These are phyloP conservation scores for Sturmia bella DNA, from an alignment of 2,888 invertebrate genomes.

Conservation along the genomic window DNA sequence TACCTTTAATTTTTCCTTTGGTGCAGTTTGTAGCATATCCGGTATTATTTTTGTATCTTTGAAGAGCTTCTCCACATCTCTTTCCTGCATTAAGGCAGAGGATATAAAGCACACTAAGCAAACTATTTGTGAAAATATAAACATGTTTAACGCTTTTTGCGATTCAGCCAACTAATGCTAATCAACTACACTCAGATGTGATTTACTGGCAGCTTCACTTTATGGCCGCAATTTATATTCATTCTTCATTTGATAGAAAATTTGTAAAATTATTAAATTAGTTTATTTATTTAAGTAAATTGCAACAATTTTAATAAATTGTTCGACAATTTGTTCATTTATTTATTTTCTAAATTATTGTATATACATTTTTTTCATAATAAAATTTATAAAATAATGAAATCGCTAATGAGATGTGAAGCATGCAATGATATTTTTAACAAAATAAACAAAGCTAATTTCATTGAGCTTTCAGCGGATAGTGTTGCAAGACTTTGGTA, in stretches of 20 bases:
- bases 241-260: not conserved
- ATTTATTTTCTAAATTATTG: not conserved
- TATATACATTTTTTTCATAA: not conserved
- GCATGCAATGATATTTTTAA: no score
- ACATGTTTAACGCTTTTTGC: not conserved
- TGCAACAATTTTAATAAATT: constrained; percentile 36
- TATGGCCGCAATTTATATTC: constrained; percentile 39
- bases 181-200: not conserved
- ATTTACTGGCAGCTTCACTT: not conserved
- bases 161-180: no score
- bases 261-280: constrained; percentile 6
- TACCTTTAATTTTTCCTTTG: constrained; percentile 73
- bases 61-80: constrained; percentile 71
- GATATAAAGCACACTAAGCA: not conserved
- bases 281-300: constrained; percentile 45
- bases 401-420: no score
- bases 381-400: not conserved
- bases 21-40: constrained; percentile 73
- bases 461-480: no score
- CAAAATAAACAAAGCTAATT: no score
- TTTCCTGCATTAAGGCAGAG: constrained; percentile 43
- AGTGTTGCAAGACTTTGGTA: no score
- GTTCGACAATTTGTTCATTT: not conserved
- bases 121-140: constrained; percentile 34
- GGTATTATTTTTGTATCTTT: constrained; percentile 74